Evolutionary conservation across 2,113 vertebrate genomes (phyloP), one percentile per base, ranked within the genome.

Genomic region (Zeus faber): DNA sequence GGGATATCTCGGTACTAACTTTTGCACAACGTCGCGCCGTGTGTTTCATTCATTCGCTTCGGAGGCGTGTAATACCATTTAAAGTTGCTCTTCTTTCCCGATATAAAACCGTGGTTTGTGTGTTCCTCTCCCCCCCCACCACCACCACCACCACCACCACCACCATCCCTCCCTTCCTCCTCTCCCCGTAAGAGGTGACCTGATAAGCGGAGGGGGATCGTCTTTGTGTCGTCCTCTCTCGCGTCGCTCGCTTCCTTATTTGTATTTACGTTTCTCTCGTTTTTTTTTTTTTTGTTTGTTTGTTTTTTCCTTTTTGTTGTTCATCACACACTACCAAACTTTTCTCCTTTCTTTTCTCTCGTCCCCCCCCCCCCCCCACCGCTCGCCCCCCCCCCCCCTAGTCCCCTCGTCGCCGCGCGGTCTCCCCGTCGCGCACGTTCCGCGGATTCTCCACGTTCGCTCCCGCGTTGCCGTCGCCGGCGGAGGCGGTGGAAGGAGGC

Each of bases 221-320:
- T 89, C 88, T 88, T 83, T 90, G 89, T 89, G 88, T 82, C 76
- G 76, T 67, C 65, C 52, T 67, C 69, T 58, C n/a, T n/a, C n/a
- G 53, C 74, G 65, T 63, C 62, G 56, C 62, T 73, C 69, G 65
- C 75, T 65, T 70, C 3, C 33, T 50, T 60, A 47, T 71, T 45
- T 54, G 44, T 72, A 25, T 77, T 67, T 65, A 49, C 57, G 62
- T 58, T 43, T 50, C 40, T 52, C 41, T 73, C 81, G 76, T 73
- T 59, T 54, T 55, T 65, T 65, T 35, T 64, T 41, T 55, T 31
- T 3, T 23, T 48, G 54, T 45, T 68, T 69, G 67, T 45, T 35
- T 85, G 81, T 69, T 82, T 79, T 81, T 58, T 49, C 2, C 3
- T 11, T 0, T 67, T 57, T 3, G 4, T 35, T 18, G 14, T 33